Base-by-base conservation (phyloP, 2,797 vertebrate genomes). In the Netta rufina region DNA sequence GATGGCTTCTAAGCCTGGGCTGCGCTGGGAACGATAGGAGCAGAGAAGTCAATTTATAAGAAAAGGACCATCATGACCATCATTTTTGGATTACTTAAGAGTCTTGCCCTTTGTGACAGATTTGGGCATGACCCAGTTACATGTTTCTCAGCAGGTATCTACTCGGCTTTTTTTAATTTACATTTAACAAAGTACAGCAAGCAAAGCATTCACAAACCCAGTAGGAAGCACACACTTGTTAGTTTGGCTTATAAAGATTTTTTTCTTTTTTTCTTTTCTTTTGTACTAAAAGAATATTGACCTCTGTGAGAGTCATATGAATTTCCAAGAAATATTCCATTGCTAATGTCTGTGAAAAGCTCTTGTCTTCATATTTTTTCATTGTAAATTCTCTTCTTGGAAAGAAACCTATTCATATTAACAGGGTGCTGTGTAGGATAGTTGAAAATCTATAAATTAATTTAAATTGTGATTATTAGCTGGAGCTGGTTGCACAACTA, bases 151-250 rank as follows among this genome's bases (percentile, higher is more conserved):
- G 60, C 64, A 89, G 64, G 67, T 89, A 53, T 18, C 58, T 64
- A 49, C 76, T 20, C 61, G 43, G 73, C 21, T 92, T 78, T 72
- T 91, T 89, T 70, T 79, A 93, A 87, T 93, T 82, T 84, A 61
- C 60, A 67, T 92, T 89, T 92, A 82, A 92, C 51, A 94, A 89
- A 56, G 71, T 76, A 45, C 38, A 60, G n/a, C 61, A 94, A 79
- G 27, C 13, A 92, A 87, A 87, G 56, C 24, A 70, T 82, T 90
- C 81, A 79, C 51, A 90, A 87, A 19, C 71, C 14, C 75, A 77
- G 43, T 67, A 53, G 78, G 67, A 90, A 90, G 64, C 19, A 64
- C 39, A 57, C 18, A 51, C 57, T 69, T 86, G 25, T 75, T 86
- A 79, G 57, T 74, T 76, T 86, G 30, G 6, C 13, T 66, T 89